Evolutionary conservation across 2,888 invertebrate species (phyloP).

Genomic region (Phorcus lineatus): DNA sequence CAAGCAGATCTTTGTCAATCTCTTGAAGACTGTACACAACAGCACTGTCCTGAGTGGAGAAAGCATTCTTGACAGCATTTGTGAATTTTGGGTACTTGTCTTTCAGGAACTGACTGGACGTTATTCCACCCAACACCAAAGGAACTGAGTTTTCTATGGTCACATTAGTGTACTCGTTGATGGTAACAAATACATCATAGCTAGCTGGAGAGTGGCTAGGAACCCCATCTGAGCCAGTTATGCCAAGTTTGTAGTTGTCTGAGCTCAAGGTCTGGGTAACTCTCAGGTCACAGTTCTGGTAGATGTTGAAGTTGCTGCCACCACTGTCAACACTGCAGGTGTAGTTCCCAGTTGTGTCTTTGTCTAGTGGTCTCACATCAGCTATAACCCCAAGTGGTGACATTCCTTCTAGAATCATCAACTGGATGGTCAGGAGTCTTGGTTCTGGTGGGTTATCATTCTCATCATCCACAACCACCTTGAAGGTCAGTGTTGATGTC

Average conservation of each 20-base stretch:
- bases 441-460: slow-evolving; percentile 93
- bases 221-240: slow-evolving; percentile 93
- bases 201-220: slow-evolving; percentile 79
- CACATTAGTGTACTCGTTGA: slow-evolving; percentile 85
- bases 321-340: slow-evolving; percentile 81
- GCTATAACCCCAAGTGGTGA: slow-evolving; percentile 88
- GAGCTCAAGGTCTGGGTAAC: slow-evolving; percentile 75
- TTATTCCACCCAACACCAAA: slow-evolving; percentile 84
- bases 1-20: slow-evolving; percentile 44
- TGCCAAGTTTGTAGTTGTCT: slow-evolving; percentile 80
- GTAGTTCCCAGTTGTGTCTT: slow-evolving; percentile 92
- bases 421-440: slow-evolving; percentile 86
- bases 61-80: slow-evolving; percentile 30
- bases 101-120: slow-evolving; percentile 85
- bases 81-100: slow-evolving; percentile 79
- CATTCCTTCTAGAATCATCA: slow-evolving; percentile 80
- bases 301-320: slow-evolving; percentile 79
- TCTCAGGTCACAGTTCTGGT: slow-evolving; percentile 86
- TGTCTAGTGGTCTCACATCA: slow-evolving; percentile 93
- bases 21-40: slow-evolving; percentile 43
- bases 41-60: slow-evolving; percentile 33
- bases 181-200: slow-evolving; percentile 89
- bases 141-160: slow-evolving; percentile 90
- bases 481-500: slow-evolving; percentile 87
- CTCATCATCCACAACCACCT: slow-evolving; percentile 85